Evolutionary conservation across 2,888 invertebrate species (phyloP), one percentile per base, ranked within the genome.

Genomic region (Netelia melanura): DNA sequence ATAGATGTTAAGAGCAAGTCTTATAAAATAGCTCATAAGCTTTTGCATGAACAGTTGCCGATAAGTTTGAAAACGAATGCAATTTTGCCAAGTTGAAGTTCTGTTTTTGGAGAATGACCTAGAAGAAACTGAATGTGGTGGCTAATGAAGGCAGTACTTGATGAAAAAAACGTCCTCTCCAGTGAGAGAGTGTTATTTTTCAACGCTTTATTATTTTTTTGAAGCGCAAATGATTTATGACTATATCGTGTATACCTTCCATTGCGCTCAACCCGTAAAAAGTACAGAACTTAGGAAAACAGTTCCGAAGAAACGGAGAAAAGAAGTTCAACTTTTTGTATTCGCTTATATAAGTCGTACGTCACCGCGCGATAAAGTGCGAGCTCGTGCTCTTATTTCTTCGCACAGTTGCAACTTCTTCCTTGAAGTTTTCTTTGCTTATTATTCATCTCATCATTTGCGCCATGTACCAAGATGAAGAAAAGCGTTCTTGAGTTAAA

Each of bases 361-460:
- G 67, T 65, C 68, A 68, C 54, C n/a, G 68, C 44, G 25, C 74
- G 43, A 81, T 81, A 81, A 75, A 81, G 68, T 58, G 75, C 75
- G 38, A 74, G 17, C 38, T 58, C 38, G 38, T 56, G 58, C 58
- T 30, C 56, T 38, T 44, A 56, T 74, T 74, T 30, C 17, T 71
- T 65, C 43, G n/a, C 54, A 44, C 71, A 64, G 62, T 52, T 72
- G 17, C n/a, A 44, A 70, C n/a, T 65, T 72, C 58, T 65, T 52
- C 54, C 54, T 62, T 52, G 2, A 3, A 48, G 44, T 67, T 48
- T 48, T 67, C 11, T 48, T 21, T 21, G 48, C 48, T 48, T 48
- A 48, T 48, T 58, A 58, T 58, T 58, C 58, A 10, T 10, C 8
- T 21, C 58, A 58, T 58, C 58, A 10, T 58, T 9, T n/a, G n/a